These are phyloP conservation scores for Synanthedon vespiformis DNA, from an alignment of 2,888 invertebrate genomes.

Conservation along the genomic window DNA sequence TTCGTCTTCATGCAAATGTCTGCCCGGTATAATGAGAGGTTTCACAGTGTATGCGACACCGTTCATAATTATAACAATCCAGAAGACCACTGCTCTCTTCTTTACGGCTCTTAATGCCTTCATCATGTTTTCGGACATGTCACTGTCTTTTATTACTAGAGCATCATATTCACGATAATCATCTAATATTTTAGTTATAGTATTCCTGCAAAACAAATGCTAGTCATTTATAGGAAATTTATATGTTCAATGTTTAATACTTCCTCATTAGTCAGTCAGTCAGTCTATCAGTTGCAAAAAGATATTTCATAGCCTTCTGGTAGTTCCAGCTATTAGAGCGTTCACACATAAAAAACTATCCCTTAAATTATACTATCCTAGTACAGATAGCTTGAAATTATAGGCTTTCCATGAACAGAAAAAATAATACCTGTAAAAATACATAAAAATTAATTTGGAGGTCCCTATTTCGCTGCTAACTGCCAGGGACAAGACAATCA, in stretches of 20 bases:
- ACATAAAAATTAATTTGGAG: not conserved
- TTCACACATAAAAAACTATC: too few species aligned
- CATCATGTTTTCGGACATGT: conserved; percentile 14
- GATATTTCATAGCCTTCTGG: too few species aligned
- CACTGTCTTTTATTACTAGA: conserved; percentile 9
- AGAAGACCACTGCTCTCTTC: conserved; percentile 10
- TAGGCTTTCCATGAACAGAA: too few species aligned
- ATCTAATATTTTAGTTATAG: conserved; percentile 12
- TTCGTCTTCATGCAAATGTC: conserved; percentile 7
- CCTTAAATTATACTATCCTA: too few species aligned
- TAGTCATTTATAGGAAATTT: too few species aligned
- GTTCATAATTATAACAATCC: conserved; percentile 8
- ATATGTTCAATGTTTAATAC: too few species aligned
- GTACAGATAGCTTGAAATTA: too few species aligned
- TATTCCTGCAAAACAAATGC: conserved; percentile 8
- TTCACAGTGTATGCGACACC: conserved; percentile 8
- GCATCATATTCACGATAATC: conserved; percentile 17
- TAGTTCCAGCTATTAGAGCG: too few species aligned
- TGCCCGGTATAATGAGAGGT: conserved; percentile 9
- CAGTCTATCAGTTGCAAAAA: too few species aligned
- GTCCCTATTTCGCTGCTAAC: not conserved
- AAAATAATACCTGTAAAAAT: not conserved
- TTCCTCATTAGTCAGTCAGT: too few species aligned
- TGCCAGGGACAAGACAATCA: not conserved
- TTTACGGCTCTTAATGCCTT: conserved; percentile 9